Evolutionary conservation across 2,113 vertebrate species (phyloP).

Genomic region (Mugil cephalus): DNA sequence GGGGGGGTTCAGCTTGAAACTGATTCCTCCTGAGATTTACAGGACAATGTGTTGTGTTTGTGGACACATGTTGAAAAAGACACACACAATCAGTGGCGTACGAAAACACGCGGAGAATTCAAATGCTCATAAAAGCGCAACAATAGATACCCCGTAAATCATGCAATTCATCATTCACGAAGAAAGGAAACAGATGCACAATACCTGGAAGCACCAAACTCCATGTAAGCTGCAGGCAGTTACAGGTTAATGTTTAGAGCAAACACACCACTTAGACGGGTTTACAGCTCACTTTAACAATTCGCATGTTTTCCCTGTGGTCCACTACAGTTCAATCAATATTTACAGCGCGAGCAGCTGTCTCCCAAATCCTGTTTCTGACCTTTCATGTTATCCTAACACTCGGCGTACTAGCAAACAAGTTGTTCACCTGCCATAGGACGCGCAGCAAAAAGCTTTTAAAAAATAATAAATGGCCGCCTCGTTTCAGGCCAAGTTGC

Average conservation of each 20-base stretch:
- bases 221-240: slow-evolving; percentile 41
- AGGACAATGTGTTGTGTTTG: slow-evolving; percentile 61
- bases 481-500: background rate
- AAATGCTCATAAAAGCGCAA: slow-evolving; percentile 50
- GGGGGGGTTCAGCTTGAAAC: too few relatives aligned
- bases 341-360: slow-evolving; percentile 70
- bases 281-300: slow-evolving; percentile 64
- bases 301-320: slow-evolving; percentile 65
- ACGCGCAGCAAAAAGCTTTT: background rate
- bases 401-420: slow-evolving; percentile 43
- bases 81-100: slow-evolving; percentile 1
- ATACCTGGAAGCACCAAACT: slow-evolving; percentile 72
- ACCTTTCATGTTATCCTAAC: slow-evolving; percentile 59
- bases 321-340: slow-evolving; percentile 67
- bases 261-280: slow-evolving; percentile 60
- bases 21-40: slow-evolving; percentile 55
- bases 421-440: slow-evolving; percentile 27
- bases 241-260: slow-evolving; percentile 67
- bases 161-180: slow-evolving; percentile 54
- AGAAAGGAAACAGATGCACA: slow-evolving; percentile 74
- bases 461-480: slow-evolving; percentile 13
- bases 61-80: slow-evolving; percentile 63
- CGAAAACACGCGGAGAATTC: slow-evolving; percentile 50
- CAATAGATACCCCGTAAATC: slow-evolving; percentile 59
- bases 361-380: slow-evolving; percentile 63